Base-by-base conservation (phyloP, 2,888 invertebrate genomes). In the Mimumesa dahlbomi region DNA sequence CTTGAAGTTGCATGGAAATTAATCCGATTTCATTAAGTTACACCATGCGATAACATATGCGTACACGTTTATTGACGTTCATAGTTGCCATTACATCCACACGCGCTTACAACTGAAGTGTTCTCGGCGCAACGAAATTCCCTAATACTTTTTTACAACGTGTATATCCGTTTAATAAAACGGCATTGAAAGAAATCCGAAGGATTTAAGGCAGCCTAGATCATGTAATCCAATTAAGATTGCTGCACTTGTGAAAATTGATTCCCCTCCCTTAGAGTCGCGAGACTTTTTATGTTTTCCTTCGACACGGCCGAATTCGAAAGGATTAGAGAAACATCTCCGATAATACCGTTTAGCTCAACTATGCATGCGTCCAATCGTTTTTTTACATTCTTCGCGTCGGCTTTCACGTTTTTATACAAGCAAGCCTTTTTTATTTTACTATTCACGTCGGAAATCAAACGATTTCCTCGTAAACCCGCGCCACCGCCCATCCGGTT, bases 291-390 rank as follows among this genome's bases (percentile, higher is more conserved):
- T 42, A 1, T 11, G 16, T 18, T 11, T 4, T 38, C n/a, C 5
- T 59, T 34, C 1, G 13, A 19, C 0, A 13, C 11, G 14, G 40
- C 14, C 1, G 2, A 2, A n/a, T 40, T 19, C 0, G 61, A 36
- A 13, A 81, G 74, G 14, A 77, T 64, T 9, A 52, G 49, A 9
- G 65, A 61, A n/a, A 70, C 64, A 14, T 82, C 79, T 3, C 56
- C 52, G 14, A 84, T 73, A 50, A 84, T 78, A 21, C 38, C 73
- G 16, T 83, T 82, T 19, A 84, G 31, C 53, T 79, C 75, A 3
- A 22, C 36, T 48, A 75, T 75, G 5, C 57, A 76, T 1, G 19
- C 46, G 36, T 76, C 77, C n/a, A 75, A 49, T 59, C 59, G 52
- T 18, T 46, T 71, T 49, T 58, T 71, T 5, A 64, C 49, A 11